A percentile compares a stretch with the other conserved stretches of the same genome.
Evolutionary conservation across 2,113 vertebrate genomes (phyloP).

Genomic region (Sisor rabdophorus): DNA sequence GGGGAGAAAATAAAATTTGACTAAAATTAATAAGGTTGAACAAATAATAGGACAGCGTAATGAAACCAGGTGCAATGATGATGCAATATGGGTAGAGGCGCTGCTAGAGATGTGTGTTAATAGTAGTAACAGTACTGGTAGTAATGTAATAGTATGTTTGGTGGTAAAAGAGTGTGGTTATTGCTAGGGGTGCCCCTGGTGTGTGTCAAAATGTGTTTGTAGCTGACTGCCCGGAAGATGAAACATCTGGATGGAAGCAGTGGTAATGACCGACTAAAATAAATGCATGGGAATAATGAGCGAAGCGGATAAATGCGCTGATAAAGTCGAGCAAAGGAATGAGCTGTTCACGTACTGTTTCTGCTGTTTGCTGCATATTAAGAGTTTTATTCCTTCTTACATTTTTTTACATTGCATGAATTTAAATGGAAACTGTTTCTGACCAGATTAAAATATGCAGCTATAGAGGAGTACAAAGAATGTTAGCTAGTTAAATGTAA

Average conservation of each 20-base stretch:
- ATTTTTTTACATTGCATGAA: background rate
- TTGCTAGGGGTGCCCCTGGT: background rate
- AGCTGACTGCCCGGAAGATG: background rate
- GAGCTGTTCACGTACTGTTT: background rate
- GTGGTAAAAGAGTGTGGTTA: background rate
- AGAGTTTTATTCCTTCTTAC: background rate
- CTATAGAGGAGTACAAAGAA: background rate
- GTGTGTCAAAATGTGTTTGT: background rate
- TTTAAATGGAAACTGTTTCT: background rate
- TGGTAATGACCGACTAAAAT: constrained; percentile 22
- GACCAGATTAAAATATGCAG: background rate
- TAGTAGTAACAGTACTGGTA: too few species aligned
- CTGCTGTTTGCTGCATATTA: background rate
- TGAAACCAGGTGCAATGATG: too few species aligned
- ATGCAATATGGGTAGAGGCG: too few species aligned
- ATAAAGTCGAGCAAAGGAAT: background rate
- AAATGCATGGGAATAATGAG: background rate
- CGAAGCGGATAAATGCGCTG: background rate
- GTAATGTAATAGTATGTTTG: too few species aligned
- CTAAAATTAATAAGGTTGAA: too few species aligned
- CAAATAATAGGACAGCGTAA: too few species aligned
- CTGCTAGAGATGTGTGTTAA: too few species aligned
- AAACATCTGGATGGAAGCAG: constrained; percentile 6
- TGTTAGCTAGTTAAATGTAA: background rate
- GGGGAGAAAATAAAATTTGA: too few species aligned